Evolutionary conservation across 2,113 vertebrate genomes (phyloP).

Genomic region (Prunella fulvescens): DNA sequence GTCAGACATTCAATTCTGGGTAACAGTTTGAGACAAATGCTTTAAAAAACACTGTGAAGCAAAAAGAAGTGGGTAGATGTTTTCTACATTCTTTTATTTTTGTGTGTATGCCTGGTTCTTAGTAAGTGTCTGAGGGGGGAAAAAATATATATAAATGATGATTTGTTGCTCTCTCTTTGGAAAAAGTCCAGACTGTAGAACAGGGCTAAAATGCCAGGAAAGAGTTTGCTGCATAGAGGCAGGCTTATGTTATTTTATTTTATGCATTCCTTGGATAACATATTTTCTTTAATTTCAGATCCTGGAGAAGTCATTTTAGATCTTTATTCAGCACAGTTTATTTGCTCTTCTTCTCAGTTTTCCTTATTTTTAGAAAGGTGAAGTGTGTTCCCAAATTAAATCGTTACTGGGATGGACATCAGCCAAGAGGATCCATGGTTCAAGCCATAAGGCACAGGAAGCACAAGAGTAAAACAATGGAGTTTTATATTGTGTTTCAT

Average conservation of each 20-base stretch:
- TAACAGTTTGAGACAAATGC: background rate
- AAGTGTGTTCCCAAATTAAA: constrained; percentile 40
- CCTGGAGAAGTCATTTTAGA: constrained; percentile 4
- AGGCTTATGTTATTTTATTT: background rate
- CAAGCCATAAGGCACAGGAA: constrained; percentile 19
- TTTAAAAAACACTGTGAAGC: background rate
- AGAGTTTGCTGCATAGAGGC: background rate
- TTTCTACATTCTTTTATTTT: constrained; percentile 40
- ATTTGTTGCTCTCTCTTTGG: constrained; percentile 27
- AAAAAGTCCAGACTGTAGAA: constrained; percentile 11
- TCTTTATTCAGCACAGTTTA: background rate
- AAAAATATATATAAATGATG: background rate
- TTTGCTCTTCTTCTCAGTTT: constrained; percentile 28
- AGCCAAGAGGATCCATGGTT: constrained; percentile 18
- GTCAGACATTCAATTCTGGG: background rate
- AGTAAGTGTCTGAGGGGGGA: background rate
- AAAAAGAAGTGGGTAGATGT: constrained; percentile 7
- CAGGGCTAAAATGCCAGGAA: constrained; percentile 8
- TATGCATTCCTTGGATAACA: background rate
- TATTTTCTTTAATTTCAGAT: background rate
- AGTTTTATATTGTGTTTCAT: background rate
- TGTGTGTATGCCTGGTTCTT: background rate
- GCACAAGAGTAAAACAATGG: background rate
- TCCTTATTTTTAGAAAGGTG: constrained; percentile 56
- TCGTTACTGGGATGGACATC: constrained; percentile 2